Evolutionary conservation across 2,113 vertebrate species (phyloP).

Genomic region (Perca schrenkii): DNA sequence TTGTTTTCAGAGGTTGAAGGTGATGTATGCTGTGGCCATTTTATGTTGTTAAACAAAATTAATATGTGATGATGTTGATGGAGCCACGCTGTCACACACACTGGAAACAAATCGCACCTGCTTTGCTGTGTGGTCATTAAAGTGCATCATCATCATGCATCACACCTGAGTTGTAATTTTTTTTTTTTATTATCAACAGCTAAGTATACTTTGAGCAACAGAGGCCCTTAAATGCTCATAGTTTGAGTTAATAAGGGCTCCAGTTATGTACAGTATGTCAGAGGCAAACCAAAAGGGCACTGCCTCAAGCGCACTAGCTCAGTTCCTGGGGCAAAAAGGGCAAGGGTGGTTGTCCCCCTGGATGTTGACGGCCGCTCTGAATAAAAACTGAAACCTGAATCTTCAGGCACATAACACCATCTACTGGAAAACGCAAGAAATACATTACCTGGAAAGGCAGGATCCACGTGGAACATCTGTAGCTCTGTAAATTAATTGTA

Average conservation of each 20-base stretch:
- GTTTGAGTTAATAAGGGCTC: neutral
- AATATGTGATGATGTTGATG: neutral
- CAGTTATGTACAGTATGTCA: neutral
- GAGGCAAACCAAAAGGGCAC: neutral
- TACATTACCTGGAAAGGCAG: neutral
- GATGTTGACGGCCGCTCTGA: neutral
- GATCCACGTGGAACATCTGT: neutral
- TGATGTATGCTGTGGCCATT: neutral
- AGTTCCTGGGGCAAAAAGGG: neutral
- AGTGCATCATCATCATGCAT: neutral
- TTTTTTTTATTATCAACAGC: neutral
- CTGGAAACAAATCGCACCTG: neutral
- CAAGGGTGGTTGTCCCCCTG: neutral
- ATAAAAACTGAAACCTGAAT: neutral
- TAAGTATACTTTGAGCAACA: neutral
- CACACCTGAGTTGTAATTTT: too few species aligned
- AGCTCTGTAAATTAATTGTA: too few species aligned
- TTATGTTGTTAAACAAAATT: neutral
- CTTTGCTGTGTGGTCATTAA: too few species aligned
- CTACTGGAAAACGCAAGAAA: slow-evolving; percentile 46
- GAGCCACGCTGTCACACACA: neutral
- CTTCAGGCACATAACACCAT: slow-evolving; percentile 28
- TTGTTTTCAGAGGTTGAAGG: neutral
- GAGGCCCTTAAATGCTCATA: neutral
- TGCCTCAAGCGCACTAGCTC: neutral